Conservation (phyloP, 2,113 vertebrate genomes). For the Benitochromis conjunctus region DNA sequence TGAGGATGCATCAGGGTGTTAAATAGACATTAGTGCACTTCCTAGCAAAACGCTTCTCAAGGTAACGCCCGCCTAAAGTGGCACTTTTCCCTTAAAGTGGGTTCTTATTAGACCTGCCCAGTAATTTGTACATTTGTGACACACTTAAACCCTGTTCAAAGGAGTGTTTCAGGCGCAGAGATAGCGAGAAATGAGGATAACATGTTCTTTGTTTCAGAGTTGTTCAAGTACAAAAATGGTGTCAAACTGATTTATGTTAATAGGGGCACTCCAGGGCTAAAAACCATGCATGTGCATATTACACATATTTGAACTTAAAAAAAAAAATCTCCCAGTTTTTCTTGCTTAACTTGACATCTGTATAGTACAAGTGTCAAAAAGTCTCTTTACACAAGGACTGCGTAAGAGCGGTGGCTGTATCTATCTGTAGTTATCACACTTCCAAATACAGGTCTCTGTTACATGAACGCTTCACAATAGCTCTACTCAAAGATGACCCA, state of each 20-base stretch:
- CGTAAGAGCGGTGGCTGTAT: not conserved
- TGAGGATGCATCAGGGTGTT: constrained; percentile 59
- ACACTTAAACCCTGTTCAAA: constrained; percentile 26
- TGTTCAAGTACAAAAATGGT: not conserved
- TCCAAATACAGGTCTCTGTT: not conserved
- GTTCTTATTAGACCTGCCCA: constrained; percentile 12
- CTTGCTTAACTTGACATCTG: not conserved
- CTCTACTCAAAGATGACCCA: not conserved
- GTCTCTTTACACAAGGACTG: not conserved
- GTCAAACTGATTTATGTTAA: constrained; percentile 1
- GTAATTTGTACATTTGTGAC: constrained; percentile 53
- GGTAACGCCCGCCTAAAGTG: constrained; percentile 56
- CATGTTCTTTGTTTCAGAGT: not conserved
- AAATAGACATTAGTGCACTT: constrained; percentile 68
- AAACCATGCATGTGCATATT: not conserved
- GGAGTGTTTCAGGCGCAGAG: not conserved
- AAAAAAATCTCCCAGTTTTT: not conserved
- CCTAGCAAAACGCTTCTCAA: constrained; percentile 45
- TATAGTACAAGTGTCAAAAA: not conserved
- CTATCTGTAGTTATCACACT: not conserved
- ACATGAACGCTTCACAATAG: not conserved
- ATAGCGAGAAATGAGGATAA: not conserved
- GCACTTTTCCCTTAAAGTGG: constrained; percentile 33
- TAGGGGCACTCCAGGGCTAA: not conserved
- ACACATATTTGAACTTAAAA: not conserved